Evolutionary conservation across 1,140 invertebrate genomes (phyloP).

Genomic region (Caerostris darwini): DNA sequence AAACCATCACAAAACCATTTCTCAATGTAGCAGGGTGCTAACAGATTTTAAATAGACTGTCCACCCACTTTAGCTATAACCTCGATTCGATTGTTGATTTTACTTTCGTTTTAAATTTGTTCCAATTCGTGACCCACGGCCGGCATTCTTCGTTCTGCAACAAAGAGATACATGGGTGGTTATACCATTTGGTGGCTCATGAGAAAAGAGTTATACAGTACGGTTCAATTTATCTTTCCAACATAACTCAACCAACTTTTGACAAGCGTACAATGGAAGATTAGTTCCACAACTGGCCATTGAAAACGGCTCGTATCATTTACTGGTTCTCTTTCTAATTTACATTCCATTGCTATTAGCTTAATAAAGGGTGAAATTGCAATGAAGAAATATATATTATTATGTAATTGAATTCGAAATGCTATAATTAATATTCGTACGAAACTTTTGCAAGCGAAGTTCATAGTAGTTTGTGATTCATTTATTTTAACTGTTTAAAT

Average conservation of each 20-base stretch:
- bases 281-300: not conserved
- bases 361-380: not conserved
- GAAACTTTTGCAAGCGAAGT: not conserved
- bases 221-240: constrained; percentile 26
- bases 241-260: not conserved
- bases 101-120: constrained; percentile 67
- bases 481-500: not conserved
- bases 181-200: not conserved
- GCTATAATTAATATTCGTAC: not conserved
- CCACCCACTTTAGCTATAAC: constrained; percentile 52
- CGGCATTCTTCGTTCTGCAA: constrained; percentile 57
- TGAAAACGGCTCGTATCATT: not conserved
- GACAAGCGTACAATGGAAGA: constrained; percentile 39
- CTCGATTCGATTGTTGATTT: constrained; percentile 68
- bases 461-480: not conserved
- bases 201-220: constrained; percentile 9
- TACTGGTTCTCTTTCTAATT: not conserved
- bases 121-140: constrained; percentile 63
- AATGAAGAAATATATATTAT: not conserved
- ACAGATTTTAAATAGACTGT: constrained; percentile 61
- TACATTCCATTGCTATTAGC: not conserved
- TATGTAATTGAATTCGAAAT: constrained; percentile 21
- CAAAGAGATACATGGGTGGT: constrained; percentile 68
- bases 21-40: constrained; percentile 45
- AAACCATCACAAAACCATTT: not conserved